phyloP scores from a whole-genome alignment of 2,888 invertebrate species.

The Temnothorax ravouxi region DNA sequence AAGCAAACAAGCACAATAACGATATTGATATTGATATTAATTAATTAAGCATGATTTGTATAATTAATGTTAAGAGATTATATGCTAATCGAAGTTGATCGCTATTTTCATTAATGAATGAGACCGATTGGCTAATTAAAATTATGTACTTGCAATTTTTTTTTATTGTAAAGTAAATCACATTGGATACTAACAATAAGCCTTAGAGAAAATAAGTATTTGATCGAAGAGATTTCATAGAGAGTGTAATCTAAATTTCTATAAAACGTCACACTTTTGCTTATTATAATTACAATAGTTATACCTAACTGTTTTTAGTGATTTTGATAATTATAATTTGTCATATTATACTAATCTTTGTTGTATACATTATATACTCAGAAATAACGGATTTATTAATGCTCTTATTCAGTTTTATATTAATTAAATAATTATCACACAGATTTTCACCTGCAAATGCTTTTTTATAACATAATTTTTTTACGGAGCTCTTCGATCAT shows the following conservation, averaged over 20 bases:
- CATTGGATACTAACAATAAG: background rate
- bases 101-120: conserved; percentile 25
- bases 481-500: conserved; percentile 23
- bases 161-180: background rate
- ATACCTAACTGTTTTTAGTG: conserved; percentile 13
- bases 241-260: background rate
- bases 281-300: background rate
- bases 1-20: conserved; percentile 73
- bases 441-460: background rate
- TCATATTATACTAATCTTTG: background rate
- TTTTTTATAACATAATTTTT: background rate
- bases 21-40: conserved; percentile 54
- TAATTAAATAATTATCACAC: background rate
- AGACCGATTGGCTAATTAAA: background rate
- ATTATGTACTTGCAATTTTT: background rate
- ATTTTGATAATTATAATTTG: conserved; percentile 23
- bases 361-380: background rate
- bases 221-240: conserved; percentile 8
- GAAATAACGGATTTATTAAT: conserved; percentile 1
- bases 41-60: conserved; percentile 52
- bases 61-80: conserved; percentile 16
- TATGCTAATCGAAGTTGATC: background rate
- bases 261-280: background rate
- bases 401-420: background rate
- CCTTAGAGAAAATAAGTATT: background rate